Base-by-base conservation (phyloP, 2,888 invertebrate genomes). In the Andrena camellia region DNA sequence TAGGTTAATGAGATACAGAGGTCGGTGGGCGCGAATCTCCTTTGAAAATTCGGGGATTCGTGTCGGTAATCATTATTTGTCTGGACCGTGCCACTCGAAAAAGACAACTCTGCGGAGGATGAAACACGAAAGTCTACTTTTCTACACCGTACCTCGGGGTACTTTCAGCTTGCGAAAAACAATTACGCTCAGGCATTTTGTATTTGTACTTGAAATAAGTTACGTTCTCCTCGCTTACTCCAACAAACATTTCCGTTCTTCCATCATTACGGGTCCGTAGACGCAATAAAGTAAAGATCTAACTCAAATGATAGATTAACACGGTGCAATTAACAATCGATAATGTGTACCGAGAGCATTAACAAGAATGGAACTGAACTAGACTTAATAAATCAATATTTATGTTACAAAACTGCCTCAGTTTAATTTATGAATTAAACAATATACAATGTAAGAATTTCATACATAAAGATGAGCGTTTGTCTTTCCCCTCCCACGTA, bases 391-490 rank as follows among this genome's bases (percentile, higher is more conserved):
- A 60, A 42, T 60, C 59, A 50, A 64, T 68, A 31, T 83, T 71
- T 81, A 57, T 68, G 35, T 80, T 68, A 68, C 59, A 42, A 13
- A 26, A 84, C 7, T 60, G 66, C 48, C 26, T 66, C 71, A 42
- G 29, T 73, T 69, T 84, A 77, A 77, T 59, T 74, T 76, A 77
- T 31, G 33, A 76, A 70, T 60, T 66, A 66, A 70, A 60, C 48
- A 13, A 71, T 71, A 64, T 67, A 73, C n/a, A 29, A 71, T 71
- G 68, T 67, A 73, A 23, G 33, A 64, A 52, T 74, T 81, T 80
- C 64, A 69, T 35, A 54, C 4, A 35, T 54, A 59, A 35, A 13
- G 33, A 48, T 69, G 6, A 26, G 31, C 29, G 59, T 64, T 20
- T 50, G 26, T 42, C 54, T 81, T 77, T 23, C 31, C 48, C 60